A percentile compares a stretch with the other conserved stretches of the same genome.
Evolutionary conservation across 2,888 invertebrate genomes (phyloP).

Genomic region (Andrena bucephala): DNA sequence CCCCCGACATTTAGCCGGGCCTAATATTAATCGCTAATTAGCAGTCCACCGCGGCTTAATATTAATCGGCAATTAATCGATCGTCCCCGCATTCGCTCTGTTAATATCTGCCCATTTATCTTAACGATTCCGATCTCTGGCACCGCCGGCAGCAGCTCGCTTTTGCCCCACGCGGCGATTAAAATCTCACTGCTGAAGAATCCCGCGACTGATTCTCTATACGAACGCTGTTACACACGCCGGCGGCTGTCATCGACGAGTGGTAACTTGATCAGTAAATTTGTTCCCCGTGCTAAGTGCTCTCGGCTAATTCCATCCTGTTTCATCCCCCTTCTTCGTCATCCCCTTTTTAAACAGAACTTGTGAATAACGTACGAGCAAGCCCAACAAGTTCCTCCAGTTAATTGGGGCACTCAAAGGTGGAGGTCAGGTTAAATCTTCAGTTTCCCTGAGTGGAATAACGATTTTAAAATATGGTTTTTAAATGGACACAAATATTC

Average conservation of each 20-base stretch:
- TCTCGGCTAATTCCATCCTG: not conserved
- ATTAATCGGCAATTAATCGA: slow-evolving; percentile 69
- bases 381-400: too few relatives aligned
- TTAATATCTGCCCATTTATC: slow-evolving; percentile 62
- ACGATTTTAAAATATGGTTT: too few relatives aligned
- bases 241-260: slow-evolving; percentile 27
- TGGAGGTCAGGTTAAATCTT: too few relatives aligned
- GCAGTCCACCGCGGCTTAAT: slow-evolving; percentile 37
- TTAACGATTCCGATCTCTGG: slow-evolving; percentile 65
- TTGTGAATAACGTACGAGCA: not conserved
- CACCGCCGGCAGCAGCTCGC: slow-evolving; percentile 33
- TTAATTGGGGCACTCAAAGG: too few relatives aligned
- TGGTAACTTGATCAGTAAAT: slow-evolving; percentile 41
- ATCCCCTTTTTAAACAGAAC: not conserved
- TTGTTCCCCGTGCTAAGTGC: slow-evolving; percentile 11
- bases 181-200: slow-evolving; percentile 42
- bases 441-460: too few relatives aligned
- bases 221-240: slow-evolving; percentile 25
- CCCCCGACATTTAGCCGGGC: slow-evolving; percentile 44
- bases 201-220: slow-evolving; percentile 35
- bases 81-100: slow-evolving; percentile 38
- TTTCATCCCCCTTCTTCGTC: not conserved
- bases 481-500: too few relatives aligned
- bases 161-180: slow-evolving; percentile 31
- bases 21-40: slow-evolving; percentile 64